These are phyloP conservation scores for Carcharodon carcharias DNA, from an alignment of 2,797 vertebrate species.

Conservation along the genomic window DNA sequence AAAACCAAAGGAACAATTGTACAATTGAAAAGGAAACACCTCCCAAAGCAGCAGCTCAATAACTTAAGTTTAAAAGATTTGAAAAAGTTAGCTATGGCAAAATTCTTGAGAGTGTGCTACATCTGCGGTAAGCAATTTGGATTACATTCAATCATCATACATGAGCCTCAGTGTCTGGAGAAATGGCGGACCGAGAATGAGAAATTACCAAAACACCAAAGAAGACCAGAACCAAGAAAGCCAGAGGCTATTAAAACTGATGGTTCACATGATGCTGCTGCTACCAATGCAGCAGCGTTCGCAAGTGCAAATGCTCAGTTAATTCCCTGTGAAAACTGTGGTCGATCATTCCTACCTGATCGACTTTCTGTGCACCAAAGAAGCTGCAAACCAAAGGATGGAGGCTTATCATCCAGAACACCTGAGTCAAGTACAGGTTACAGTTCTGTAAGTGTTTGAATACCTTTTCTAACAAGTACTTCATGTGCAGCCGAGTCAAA, in stretches of 20 bases:
- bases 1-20: slow-evolving; percentile 5
- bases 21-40: background rate
- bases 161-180: slow-evolving; percentile 61
- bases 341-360: slow-evolving; percentile 55
- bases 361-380: slow-evolving; percentile 54
- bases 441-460: slow-evolving; percentile 38
- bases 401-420: background rate
- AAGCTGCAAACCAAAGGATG: slow-evolving; percentile 48
- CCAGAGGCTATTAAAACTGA: slow-evolving; percentile 40
- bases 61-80: background rate
- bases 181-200: slow-evolving; percentile 60
- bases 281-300: slow-evolving; percentile 48
- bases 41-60: background rate
- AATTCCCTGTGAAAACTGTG: slow-evolving; percentile 53
- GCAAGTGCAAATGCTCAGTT: slow-evolving; percentile 54
- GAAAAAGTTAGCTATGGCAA: background rate
- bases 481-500: background rate
- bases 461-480: background rate
- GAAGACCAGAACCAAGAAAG: slow-evolving; percentile 55
- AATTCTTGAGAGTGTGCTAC: slow-evolving; percentile 54
- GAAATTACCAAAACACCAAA: slow-evolving; percentile 54
- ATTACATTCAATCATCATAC: slow-evolving; percentile 57
- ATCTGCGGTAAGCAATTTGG: slow-evolving; percentile 66
- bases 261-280: slow-evolving; percentile 8
- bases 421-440: slow-evolving; percentile 38